These are phyloP conservation scores for Augiades crinisus DNA, from an alignment of 2,888 invertebrate genomes.

Conservation along the genomic window DNA sequence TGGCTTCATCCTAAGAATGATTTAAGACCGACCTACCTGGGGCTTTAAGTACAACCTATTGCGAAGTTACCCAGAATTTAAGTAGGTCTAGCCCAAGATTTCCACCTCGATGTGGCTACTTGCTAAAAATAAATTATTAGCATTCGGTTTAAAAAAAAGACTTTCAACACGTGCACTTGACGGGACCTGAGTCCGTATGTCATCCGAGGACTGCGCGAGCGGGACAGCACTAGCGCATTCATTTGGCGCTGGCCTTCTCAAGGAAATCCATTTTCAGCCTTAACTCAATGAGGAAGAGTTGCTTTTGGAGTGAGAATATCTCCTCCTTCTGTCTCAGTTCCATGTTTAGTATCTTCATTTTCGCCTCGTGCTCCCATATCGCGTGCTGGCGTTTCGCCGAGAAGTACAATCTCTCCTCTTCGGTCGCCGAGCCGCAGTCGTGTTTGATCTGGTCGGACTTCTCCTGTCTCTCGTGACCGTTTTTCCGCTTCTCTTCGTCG, in stretches of 20 bases:
- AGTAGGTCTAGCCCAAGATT: too few relatives aligned
- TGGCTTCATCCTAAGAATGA: too few relatives aligned
- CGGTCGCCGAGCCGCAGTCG: conserved; percentile 56
- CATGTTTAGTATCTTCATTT: conserved; percentile 77
- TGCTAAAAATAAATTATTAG: too few relatives aligned
- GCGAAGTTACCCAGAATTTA: too few relatives aligned
- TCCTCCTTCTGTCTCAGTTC: conserved; percentile 74
- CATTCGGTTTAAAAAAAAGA: too few relatives aligned
- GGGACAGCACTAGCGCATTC: conserved; percentile 31
- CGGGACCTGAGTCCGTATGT: too few relatives aligned
- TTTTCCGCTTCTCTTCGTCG: conserved; percentile 55
- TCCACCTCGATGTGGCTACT: too few relatives aligned
- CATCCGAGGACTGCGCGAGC: conserved; percentile 9
- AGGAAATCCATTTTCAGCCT: conserved; percentile 77
- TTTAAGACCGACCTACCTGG: too few relatives aligned
- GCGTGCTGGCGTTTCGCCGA: conserved; percentile 74
- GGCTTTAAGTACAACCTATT: too few relatives aligned
- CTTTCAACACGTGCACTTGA: too few relatives aligned
- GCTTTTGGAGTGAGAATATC: conserved; percentile 75
- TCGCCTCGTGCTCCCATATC: conserved; percentile 75
- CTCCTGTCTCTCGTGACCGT: conserved; percentile 48
- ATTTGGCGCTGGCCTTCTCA: conserved; percentile 73
- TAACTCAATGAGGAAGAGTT: conserved; percentile 72
- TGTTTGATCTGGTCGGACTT: conserved; percentile 52
- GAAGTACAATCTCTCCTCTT: conserved; percentile 69